Evolutionary conservation across 2,113 vertebrate genomes (phyloP), one percentile per base, ranked within the genome.

Genomic region (Phocoena sinus): DNA sequence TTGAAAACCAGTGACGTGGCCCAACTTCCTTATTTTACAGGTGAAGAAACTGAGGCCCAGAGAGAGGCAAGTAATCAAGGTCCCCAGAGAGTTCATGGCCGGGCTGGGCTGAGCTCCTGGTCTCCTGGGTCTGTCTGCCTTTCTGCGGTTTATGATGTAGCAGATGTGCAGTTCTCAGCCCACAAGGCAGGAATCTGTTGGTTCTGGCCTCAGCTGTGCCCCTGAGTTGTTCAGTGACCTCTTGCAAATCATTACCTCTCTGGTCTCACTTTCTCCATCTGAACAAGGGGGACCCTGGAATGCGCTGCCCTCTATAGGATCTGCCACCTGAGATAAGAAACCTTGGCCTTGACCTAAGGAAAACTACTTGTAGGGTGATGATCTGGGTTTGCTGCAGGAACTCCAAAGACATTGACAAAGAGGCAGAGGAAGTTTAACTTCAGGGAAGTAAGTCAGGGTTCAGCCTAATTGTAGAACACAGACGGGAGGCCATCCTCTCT

Each of bases 1-100:
- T 84, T 77, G 44, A 68, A 89, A 95, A 60, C 58, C 36, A 90
- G 67, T 80, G 74, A 90, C 62, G 41, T 81, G 80, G 41, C 60
- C 58, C 76, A 91, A 47, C 70, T 77, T 73, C 50, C 63, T 95
- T 88, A 28, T 93, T 96, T 68, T 92, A 80, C 31, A 95, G 56
- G 31, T 76, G 60, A 60, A 11, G 84, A 95, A 86, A 93, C 91
- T 77, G 85, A 97, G 70, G 56, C 73, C 89, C 36, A 77, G 65
- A 93, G 41, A 93, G 36, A 56, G 56, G 26, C 26, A 36, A 47
- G 8, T 44, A 53, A 25, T 65, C 62, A 44, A 21, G 21, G 14
- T 56, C 82, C 41, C 26, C 41, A 79, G 67, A 94, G 81, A 26
- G 13, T 85, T 81, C 5, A 2, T 56, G 84, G 93, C 33, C 26